These are phyloP conservation scores for Microctonus aethiopoides DNA, from an alignment of 2,888 invertebrate genomes.

Conservation along the genomic window DNA sequence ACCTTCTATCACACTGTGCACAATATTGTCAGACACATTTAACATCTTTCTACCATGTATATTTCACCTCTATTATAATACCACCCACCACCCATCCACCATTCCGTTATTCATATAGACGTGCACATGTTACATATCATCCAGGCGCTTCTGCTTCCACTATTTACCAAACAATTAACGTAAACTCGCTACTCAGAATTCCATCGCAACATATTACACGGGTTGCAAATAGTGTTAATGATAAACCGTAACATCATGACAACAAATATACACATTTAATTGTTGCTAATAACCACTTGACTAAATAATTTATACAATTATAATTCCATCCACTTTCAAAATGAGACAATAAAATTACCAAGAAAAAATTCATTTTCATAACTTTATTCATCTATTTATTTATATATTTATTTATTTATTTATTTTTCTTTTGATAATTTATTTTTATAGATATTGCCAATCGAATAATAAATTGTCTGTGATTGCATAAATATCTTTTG, in stretches of 20 bases:
- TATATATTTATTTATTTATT: neutral
- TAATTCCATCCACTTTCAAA: no score
- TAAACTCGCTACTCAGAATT: conserved; percentile 12
- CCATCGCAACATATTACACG: conserved; percentile 22
- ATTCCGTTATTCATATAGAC: neutral
- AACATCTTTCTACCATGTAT: conserved; percentile 30
- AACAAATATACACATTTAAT: neutral
- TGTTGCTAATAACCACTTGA: neutral
- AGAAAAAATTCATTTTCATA: neutral
- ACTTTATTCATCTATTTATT: neutral
- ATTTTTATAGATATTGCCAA: neutral
- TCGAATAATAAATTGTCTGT: conserved; percentile 2
- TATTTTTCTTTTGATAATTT: neutral
- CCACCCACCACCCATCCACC: neutral
- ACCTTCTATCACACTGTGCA: conserved; percentile 9
- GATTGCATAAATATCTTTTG: conserved; percentile 23
- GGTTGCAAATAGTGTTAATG: conserved; percentile 31
- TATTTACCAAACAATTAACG: conserved; percentile 40
- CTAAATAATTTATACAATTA: neutral
- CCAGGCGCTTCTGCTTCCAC: neutral
- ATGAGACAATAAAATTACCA: no score
- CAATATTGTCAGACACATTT: conserved; percentile 37
- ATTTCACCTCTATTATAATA: neutral
- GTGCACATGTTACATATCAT: neutral
- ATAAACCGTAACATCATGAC: conserved; percentile 14